Percentiles rank a stretch among this genome's conserved stretches.
phyloP scores from a whole-genome alignment of 2,888 invertebrate genomes.

The Eilema sororculum region DNA sequence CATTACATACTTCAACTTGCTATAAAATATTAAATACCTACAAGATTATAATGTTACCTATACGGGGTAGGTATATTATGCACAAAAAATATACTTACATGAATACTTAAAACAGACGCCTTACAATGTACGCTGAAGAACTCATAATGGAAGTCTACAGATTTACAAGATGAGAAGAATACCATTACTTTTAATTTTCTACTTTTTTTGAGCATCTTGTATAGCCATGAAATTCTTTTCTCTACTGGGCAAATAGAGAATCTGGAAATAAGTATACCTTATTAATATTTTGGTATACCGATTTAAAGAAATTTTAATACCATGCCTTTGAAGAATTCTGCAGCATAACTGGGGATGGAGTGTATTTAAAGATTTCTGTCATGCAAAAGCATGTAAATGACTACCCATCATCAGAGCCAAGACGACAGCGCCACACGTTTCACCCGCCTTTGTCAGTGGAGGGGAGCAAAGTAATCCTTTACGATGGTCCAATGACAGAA shows the following conservation, averaged over 20 bases:
- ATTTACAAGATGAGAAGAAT: slow-evolving; percentile 98
- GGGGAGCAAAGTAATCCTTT: too few relatives aligned
- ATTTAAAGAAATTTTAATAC: neutral
- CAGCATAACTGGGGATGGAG: too few relatives aligned
- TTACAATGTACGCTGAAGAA: slow-evolving; percentile 96
- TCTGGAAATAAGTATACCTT: slow-evolving; percentile 56
- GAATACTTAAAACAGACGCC: slow-evolving; percentile 96
- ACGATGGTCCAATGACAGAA: too few relatives aligned
- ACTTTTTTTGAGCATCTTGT: slow-evolving; percentile 98
- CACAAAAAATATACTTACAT: slow-evolving; percentile 88
- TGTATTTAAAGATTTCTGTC: too few relatives aligned
- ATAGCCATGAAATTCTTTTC: slow-evolving; percentile 95
- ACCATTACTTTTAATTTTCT: slow-evolving; percentile 97
- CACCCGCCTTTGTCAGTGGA: too few relatives aligned
- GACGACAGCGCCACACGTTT: too few relatives aligned
- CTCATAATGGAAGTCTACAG: slow-evolving; percentile 98
- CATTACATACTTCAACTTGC: too few relatives aligned
- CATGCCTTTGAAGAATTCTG: too few relatives aligned
- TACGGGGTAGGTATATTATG: too few relatives aligned
- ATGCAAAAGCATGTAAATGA: too few relatives aligned
- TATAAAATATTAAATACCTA: too few relatives aligned
- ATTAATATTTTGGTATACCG: neutral
- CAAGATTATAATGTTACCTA: neutral
- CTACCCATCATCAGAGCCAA: too few relatives aligned
- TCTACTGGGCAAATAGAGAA: slow-evolving; percentile 98